Evolutionary conservation across 2,797 vertebrate species (phyloP).

Genomic region (Gymnoscopelus braueri): DNA sequence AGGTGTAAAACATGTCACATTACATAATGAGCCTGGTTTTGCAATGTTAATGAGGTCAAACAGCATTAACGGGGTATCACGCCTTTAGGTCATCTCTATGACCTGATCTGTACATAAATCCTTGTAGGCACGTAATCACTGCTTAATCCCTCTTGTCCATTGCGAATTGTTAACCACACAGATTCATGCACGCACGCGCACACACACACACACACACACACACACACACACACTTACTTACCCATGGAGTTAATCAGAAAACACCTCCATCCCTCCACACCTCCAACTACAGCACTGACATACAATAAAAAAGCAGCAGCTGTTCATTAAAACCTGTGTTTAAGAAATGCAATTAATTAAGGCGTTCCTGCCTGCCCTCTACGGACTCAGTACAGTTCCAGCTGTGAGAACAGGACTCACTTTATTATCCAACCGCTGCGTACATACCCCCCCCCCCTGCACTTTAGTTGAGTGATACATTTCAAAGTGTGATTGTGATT

Average conservation of each 20-base stretch:
- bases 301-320: slow-evolving; percentile 63
- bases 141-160: slow-evolving; percentile 41
- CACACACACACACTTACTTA: background rate
- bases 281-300: slow-evolving; percentile 41
- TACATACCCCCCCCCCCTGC: slow-evolving; percentile 2
- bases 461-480: slow-evolving; percentile 32
- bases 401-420: slow-evolving; percentile 42
- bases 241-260: slow-evolving; percentile 55
- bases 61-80: slow-evolving; percentile 50
- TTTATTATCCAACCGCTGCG: slow-evolving; percentile 48
- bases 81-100: slow-evolving; percentile 57
- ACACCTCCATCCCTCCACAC: slow-evolving; percentile 68
- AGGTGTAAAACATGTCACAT: slow-evolving; percentile 36
- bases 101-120: slow-evolving; percentile 54
- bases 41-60: slow-evolving; percentile 45
- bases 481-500: slow-evolving; percentile 25
- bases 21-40: slow-evolving; percentile 44
- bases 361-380: slow-evolving; percentile 33
- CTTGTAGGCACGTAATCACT: slow-evolving; percentile 38
- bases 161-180: slow-evolving; percentile 43
- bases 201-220: background rate
- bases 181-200: background rate
- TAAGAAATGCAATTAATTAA: slow-evolving; percentile 76
- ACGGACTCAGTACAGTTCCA: slow-evolving; percentile 39
- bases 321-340: slow-evolving; percentile 64